Base-by-base conservation (phyloP, 2,888 invertebrate species). In the Melangyna quadrimaculata region DNA sequence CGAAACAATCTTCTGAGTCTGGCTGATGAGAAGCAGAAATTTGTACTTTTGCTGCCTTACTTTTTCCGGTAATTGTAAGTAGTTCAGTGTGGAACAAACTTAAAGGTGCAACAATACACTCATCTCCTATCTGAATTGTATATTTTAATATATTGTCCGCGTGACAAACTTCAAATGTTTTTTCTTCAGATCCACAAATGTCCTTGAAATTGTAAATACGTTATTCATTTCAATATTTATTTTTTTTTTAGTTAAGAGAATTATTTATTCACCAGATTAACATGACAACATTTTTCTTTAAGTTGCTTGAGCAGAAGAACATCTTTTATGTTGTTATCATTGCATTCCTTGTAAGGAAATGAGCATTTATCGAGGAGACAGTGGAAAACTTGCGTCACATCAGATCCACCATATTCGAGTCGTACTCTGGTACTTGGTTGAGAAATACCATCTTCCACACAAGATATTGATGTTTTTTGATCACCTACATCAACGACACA, bases 401-500 rank as follows among this genome's bases (percentile, higher is more conserved):
- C 98, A 12, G 96, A 96, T 4, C 98, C 97, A 4, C 98, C 98
- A 90, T 97, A 98, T 88, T 97, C 96, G 93, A 98, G 94, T 69
- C 96, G 93, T 0, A 95, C 94, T 89, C 98, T 93, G 0, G 98
- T 97, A 87, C 96, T 95, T 88, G 96, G 95, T 89, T 97, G 97
- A 27, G 98, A 98, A 81, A 98, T 96, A 0, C 98, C 98, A 93
- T 98, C 98, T 93, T 98, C 98, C 0, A 98, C 98, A 93, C 98
- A 99, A 2, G 98, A 98, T 22, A 99, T 96, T 0, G 98, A 97
- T 0, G 97, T 98, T 93, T 98, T 98, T 91, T 98, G 97, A 90
- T 98, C 98, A 0, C 98, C 98, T 69, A 98, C 95, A 91, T 98
- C 98, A 0, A 99, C 96, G 0, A 98, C 98, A 92, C 98, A 98